Conservation (phyloP, 2,888 invertebrate genomes). For the Chalcosyrphus nemorum region DNA sequence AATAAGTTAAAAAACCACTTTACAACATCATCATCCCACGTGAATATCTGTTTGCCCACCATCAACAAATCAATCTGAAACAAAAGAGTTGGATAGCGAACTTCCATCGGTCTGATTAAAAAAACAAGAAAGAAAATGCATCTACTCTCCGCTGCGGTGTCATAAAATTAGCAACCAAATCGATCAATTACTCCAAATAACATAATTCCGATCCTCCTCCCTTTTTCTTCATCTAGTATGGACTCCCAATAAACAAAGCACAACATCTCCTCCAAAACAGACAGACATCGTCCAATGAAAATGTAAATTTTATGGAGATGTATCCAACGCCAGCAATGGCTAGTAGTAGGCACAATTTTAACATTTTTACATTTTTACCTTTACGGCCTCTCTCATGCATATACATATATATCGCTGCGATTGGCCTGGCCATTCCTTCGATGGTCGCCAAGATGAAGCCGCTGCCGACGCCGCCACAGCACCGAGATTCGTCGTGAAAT, state of each 20-base stretch:
- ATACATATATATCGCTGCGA: constrained; percentile 2
- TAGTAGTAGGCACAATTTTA: no score
- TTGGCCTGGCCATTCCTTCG: neutral
- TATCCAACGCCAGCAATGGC: constrained; percentile 29
- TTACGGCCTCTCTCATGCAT: constrained; percentile 52
- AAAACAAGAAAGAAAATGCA: constrained; percentile 9
- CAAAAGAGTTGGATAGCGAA: constrained; percentile 32
- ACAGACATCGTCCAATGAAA: constrained; percentile 62
- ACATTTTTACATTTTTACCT: no score
- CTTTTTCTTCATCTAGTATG: constrained; percentile 49
- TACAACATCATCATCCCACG: neutral
- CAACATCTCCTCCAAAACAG: neutral
- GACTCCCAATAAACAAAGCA: constrained; percentile 12
- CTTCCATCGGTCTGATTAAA: no score
- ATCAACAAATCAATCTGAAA: neutral
- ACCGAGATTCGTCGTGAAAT: constrained; percentile 70
- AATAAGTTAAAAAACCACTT: constrained; percentile 9
- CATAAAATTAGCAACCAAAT: constrained; percentile 75
- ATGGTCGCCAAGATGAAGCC: neutral
- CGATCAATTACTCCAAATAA: constrained; percentile 75
- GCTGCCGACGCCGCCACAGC: constrained; percentile 18
- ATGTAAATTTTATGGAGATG: constrained; percentile 73
- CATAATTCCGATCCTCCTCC: constrained; percentile 71
- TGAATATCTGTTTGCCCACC: neutral
- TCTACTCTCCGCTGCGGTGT: constrained; percentile 48